Base-by-base conservation (phyloP, 2,113 vertebrate species). In the Hippocampus zosterae region DNA sequence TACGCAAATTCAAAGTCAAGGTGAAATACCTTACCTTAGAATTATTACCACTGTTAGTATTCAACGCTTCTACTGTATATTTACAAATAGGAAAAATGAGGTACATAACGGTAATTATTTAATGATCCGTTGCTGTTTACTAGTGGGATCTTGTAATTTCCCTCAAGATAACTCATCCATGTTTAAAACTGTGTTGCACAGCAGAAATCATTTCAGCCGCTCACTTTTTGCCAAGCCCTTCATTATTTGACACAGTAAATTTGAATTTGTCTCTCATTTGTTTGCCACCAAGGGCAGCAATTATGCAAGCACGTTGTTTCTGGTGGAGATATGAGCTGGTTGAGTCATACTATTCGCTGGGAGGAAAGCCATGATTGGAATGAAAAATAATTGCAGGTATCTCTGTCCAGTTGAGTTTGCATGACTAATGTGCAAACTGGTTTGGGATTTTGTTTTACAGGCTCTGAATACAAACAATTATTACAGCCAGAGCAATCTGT, bases 391-490 rank as follows among this genome's bases (percentile, higher is more conserved):
- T 63, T 63, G 21, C 44, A 12, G 68, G 50, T 25, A 50, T 57
- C 42, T 52, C 57, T 68, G 71, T 71, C 60, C 46, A 25, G 61
- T 52, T 50, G 37, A 27, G 67, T 80, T 69, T 71, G 33, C 8
- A 3, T 72, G 48, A 70, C 50, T 19, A 52, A 27, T 3, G 10
- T 15, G 19, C 23, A 9, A 8, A 46, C 63, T 25, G 48, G 6
- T 19, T 50, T 50, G 18, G 48, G 18, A 50, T 19, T 56, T 21
- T 65, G 8, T 53, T 56, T 64, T 65, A 50, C 41, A 29, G 60
- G 25, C 18, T n/a, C 48, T 62, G 41, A 50, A 67, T 66, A 52
- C 42, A 64, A 71, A 59, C 73, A 44, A 16, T 59, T 11, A 0
- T 71, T 66, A 8, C 55, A 65, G 2, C 65, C 50, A 55, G 2